A percentile compares a stretch with the other conserved stretches of the same genome.
Conservation (phyloP, 2,888 invertebrate genomes). For the Andrena praecox region DNA sequence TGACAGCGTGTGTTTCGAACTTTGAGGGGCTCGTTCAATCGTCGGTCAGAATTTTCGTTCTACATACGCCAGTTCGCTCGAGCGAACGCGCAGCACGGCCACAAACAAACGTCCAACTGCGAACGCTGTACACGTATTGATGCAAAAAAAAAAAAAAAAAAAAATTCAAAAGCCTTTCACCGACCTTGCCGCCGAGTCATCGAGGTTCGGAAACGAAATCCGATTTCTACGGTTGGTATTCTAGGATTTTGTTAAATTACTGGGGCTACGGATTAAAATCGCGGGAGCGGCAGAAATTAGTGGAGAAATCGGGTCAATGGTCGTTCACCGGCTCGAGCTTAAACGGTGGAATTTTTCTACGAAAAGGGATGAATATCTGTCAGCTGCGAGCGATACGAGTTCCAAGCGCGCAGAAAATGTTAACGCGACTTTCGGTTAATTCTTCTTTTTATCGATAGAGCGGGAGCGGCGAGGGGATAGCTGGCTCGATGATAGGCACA, state of each 20-base stretch:
- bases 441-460: not conserved
- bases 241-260: conserved; percentile 15
- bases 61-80: no score
- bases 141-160: not conserved
- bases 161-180: not conserved
- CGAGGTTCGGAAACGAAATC: not conserved
- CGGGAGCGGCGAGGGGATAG: not conserved
- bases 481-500: not conserved
- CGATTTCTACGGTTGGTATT: not conserved
- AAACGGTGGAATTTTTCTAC: not conserved
- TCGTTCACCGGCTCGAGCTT: conserved; percentile 12
- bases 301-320: conserved; percentile 20
- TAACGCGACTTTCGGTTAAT: not conserved
- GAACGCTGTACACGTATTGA: conserved; percentile 2
- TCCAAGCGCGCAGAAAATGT: not conserved
- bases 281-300: conserved; percentile 6
- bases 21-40: conserved; percentile 12
- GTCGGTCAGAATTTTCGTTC: conserved; percentile 11
- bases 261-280: conserved; percentile 14
- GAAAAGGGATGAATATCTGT: not conserved
- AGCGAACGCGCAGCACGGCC: no score
- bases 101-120: conserved; percentile 4
- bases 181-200: not conserved
- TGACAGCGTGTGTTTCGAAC: not conserved
- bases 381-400: conserved; percentile 8